Base-by-base conservation (phyloP, 2,888 invertebrate genomes). In the Xestia xanthographa region DNA sequence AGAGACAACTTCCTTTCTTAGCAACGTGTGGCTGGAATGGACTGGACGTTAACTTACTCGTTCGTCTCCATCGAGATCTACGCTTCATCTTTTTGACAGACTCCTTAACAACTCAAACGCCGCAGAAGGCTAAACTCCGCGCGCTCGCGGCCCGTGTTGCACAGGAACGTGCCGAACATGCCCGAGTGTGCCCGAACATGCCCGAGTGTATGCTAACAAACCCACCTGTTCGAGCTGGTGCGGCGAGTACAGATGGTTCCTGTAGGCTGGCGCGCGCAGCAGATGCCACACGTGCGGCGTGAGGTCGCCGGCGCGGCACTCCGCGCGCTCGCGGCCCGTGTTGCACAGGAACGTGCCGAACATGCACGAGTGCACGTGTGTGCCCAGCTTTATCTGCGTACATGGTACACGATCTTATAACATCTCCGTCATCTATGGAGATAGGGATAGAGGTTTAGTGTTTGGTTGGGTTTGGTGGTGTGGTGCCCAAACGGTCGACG, bases 281-380 rank as follows among this genome's bases (percentile, higher is more conserved):
- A 99, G 98, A 77, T 98, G 97, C 99, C 99, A 99, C 74, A 99
- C 98, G 29, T 98, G 98, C 92, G 98, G 98, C 8, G 98, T 97
- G 86, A 97, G 97, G 82, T 98, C 98, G 70, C 96, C 95, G 79
- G 98, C 97, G 74, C 98, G 97, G 89, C 97, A 95, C 76, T 97
- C 97, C 69, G 95, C 93, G 58, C 98, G 97, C 94, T 98, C 98
- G 88, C 98, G 97, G 71, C 97, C 96, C 60, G 98, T 97, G 97
- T 99, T 99, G 96, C 98, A 99, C 86, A 99, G 97, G 97, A 99
- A 99, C 88, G 99, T 99, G 87, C 99, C 99, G 97, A 99, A 99
- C 92, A 99, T 97, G 95, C 99, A 99, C 80, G 99, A 99, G 95
- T 99, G 99, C 69, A 98, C 98, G 96, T 99, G 99, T 87, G 99